These are phyloP conservation scores for Phodopus roborovskii DNA, from an alignment of 2,113 vertebrate species.

Conservation along the genomic window DNA sequence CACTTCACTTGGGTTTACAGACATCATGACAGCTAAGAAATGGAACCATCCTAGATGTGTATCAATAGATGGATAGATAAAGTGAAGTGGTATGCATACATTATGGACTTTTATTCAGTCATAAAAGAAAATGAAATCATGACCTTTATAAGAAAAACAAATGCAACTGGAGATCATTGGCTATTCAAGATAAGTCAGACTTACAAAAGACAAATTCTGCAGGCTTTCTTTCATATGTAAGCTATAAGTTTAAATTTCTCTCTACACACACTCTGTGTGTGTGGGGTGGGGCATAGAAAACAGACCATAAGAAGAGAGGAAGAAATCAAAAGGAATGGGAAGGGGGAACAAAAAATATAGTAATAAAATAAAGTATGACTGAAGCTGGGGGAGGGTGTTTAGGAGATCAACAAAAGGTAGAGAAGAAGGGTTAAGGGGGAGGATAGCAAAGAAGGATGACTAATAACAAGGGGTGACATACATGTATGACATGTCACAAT, in stretches of 20 bases:
- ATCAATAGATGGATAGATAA: not conserved
- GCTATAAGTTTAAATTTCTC: not conserved
- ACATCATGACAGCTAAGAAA: not conserved
- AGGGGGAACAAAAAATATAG: not conserved
- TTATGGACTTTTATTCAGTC: not conserved
- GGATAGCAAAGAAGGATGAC: accelerated
- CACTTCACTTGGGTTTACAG: not conserved
- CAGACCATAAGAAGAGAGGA: not conserved
- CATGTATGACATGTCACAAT: not conserved
- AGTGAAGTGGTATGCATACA: too few relatives aligned
- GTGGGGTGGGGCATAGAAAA: not conserved
- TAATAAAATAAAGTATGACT: not conserved
- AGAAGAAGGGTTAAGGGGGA: too few relatives aligned
- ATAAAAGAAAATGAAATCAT: not conserved
- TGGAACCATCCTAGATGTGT: too few relatives aligned
- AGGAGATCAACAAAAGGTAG: not conserved
- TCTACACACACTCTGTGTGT: not conserved
- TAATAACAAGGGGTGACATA: not conserved
- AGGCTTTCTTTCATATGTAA: not conserved
- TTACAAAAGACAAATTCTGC: not conserved
- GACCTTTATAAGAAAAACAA: not conserved
- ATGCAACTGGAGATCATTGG: not conserved
- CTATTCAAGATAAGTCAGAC: not conserved
- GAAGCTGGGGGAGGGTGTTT: not conserved
- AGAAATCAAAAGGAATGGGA: not conserved